Evolutionary conservation across 35 echinoderm and acorn worm species (phyloP), one percentile per base, ranked within the genome.

Genomic region (Hemicentrotus pulcherrimus): DNA sequence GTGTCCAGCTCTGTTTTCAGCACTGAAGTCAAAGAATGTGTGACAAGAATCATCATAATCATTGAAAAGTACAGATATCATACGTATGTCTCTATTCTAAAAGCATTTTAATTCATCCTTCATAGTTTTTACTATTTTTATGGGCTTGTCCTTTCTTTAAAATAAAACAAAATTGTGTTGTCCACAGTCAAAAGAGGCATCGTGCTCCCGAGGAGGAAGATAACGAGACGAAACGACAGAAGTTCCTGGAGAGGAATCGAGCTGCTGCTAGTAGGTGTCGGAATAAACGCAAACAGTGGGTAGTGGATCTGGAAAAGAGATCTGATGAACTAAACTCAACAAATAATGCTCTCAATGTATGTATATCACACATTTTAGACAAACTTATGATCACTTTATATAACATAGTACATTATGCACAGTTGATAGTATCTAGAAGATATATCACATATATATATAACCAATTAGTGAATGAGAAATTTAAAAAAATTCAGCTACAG

Each of bases 241-340:
- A 94, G 46, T 99, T 99, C 32, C 94, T 99, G 86, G 96, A 99
- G 90, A 95, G 98, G 60, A 99, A 99, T 78, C 86, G 98, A 91
- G 98, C 98, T 6, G 98, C 98, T 19, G 98, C 98, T 28, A 99
- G 92, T 48, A 94, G 98, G 86, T 99, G 98, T 92, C 94, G 98
- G 9, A 96, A 96, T 58, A 99, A 99, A 95, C 97, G 96, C n/a
- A 99, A 99, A 91, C 91, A 96, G 86, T 99, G 97, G 96, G 94
- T 99, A 11, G 52, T 0, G 15, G 96, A 96, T 35, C 89, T 99
- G 85, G 98, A 99, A 61, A 61, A n/a, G n/a, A 97, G 96, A 96
- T 96, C 98, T 18, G 98, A 99, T 6, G 97, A 99, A 46, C 85
- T 97, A 0, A 97, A 71, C 4, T 70, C 52, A 19, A 97, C 95